Evolutionary conservation across 2,113 vertebrate genomes (phyloP), one percentile per base, ranked within the genome.

Genomic region (Mola mola): DNA sequence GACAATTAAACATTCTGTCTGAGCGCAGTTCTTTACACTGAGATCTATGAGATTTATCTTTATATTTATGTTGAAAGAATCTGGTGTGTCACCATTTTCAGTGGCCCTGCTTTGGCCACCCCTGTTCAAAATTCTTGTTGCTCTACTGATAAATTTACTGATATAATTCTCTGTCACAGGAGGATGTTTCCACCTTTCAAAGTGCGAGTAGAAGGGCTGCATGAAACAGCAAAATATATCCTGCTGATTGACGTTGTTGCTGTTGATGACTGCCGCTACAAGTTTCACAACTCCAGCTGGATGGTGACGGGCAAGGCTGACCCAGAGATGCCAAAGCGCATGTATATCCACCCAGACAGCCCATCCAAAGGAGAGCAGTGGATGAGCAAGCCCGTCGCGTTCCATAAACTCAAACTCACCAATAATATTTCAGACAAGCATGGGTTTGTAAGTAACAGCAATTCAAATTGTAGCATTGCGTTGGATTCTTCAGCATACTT

Each of bases 301-400:
- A 95, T 94, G 92, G 95, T 95, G 46, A 96, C 95, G 0, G 97
- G 97, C 11, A 98, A 98, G 67, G 96, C 96, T 2, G 97, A 98
- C 76, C 96, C 96, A 0, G 96, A 99, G 95, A 97, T 99, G 97
- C 95, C 96, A 62, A 98, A 98, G 58, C 93, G 95, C 70, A 97
- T 99, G 95, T 99, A 99, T 87, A 98, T 99, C 85, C 97, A 99
- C 87, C 97, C 97, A 0, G 97, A 99, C 87, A 98, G 96, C 71
- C 96, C 96, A 0, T 95, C 96, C 78, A 98, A 93, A 0, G 97
- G 97, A 1, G 95, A 95, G 75, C 96, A 98, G 85, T 99, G 97
- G 96, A 98, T 98, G 96, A 94, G 94, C 81, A 98, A 98, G 74
- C 94, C 96, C 0, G 96, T 98, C 33, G 94, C 96, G 22, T 99